These are phyloP conservation scores for Sinocyclocheilus anshuiensis DNA, from an alignment of 2,113 vertebrate genomes.

Conservation along the genomic window DNA sequence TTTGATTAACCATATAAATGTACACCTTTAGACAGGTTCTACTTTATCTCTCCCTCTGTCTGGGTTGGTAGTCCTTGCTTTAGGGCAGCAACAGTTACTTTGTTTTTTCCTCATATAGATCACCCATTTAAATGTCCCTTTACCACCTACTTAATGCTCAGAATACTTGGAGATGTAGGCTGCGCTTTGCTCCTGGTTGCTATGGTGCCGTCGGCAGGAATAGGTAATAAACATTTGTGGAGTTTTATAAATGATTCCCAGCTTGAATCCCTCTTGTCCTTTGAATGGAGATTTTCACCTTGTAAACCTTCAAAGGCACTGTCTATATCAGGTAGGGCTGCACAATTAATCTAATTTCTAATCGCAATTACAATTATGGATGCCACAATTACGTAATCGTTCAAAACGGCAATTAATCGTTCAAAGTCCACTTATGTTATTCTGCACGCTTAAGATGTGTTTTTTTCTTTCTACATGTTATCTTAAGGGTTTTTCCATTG, in stretches of 20 bases:
- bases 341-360: too few relatives aligned
- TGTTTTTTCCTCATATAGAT: slow-evolving; percentile 28
- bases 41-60: not conserved
- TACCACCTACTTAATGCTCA: slow-evolving; percentile 58
- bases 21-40: not conserved
- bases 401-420: too few relatives aligned
- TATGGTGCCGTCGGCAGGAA: slow-evolving; percentile 74
- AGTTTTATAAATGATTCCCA: slow-evolving; percentile 74
- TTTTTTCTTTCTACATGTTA: too few relatives aligned
- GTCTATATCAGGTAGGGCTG: slow-evolving; percentile 15
- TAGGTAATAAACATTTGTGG: slow-evolving; percentile 78
- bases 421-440: too few relatives aligned
- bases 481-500: too few relatives aligned
- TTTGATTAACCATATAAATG: not conserved
- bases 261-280: slow-evolving; percentile 60
- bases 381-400: too few relatives aligned
- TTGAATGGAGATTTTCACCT: slow-evolving; percentile 48
- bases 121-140: slow-evolving; percentile 48
- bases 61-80: not conserved
- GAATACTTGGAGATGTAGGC: slow-evolving; percentile 58
- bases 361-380: too few relatives aligned
- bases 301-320: slow-evolving; percentile 52
- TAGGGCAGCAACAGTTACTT: not conserved
- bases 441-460: too few relatives aligned
- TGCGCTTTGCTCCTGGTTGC: slow-evolving; percentile 68